These are phyloP conservation scores for Crotalus tigris DNA, from an alignment of 2,113 vertebrate genomes.

Conservation along the genomic window DNA sequence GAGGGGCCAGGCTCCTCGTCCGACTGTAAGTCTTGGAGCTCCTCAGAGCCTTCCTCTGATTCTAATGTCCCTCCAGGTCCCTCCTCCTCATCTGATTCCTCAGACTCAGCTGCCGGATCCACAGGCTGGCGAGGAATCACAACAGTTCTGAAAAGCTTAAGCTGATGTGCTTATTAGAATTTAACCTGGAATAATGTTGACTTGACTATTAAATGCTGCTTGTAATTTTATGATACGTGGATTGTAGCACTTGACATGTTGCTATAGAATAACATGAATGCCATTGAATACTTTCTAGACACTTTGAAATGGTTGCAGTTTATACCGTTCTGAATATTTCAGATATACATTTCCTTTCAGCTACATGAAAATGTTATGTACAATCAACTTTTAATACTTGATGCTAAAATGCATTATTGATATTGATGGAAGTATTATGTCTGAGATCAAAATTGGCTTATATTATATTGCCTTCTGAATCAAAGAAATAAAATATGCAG, in stretches of 20 bases:
- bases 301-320: slow-evolving; percentile 39
- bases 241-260: neutral
- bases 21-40: no score
- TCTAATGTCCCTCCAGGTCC: no score
- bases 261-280: slow-evolving; percentile 21
- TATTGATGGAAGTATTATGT: neutral
- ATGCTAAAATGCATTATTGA: neutral
- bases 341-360: slow-evolving; percentile 38
- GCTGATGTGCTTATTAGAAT: neutral
- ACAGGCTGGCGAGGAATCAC: no score
- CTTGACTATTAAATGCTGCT: neutral
- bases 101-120: no score
- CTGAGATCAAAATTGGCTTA: neutral
- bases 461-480: neutral
- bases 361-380: slow-evolving; percentile 11
- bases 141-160: slow-evolving; percentile 24
- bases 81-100: no score
- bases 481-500: neutral
- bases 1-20: no score
- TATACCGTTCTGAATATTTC: slow-evolving; percentile 3
- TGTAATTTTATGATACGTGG: neutral
- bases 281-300: neutral
- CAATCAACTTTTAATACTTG: slow-evolving; percentile 4
- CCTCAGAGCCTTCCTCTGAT: no score
- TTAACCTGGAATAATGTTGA: neutral